These are phyloP conservation scores for Athrips mouffetella DNA, from an alignment of 2,888 invertebrate species.

Conservation along the genomic window DNA sequence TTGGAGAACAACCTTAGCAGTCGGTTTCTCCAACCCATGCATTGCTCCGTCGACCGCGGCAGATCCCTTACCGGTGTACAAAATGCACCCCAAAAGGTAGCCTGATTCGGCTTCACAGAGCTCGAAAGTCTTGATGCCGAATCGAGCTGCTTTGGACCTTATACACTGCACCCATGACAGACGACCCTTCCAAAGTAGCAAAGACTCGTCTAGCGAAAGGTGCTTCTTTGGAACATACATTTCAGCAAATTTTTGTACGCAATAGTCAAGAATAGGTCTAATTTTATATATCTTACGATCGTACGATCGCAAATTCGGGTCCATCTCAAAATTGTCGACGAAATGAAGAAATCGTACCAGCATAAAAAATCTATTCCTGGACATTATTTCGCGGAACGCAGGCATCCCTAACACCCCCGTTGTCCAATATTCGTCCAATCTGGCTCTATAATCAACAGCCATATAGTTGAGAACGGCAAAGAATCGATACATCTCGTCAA, in stretches of 20 bases:
- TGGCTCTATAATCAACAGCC: background rate
- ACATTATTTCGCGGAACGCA: constrained; percentile 9
- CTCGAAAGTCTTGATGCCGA: constrained; percentile 23
- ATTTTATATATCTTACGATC: constrained; percentile 25
- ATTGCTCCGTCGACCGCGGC: constrained; percentile 9
- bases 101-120: constrained; percentile 23
- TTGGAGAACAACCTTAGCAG: constrained; percentile 23
- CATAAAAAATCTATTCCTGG: constrained; percentile 7
- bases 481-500: constrained; percentile 11
- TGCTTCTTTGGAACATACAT: background rate
- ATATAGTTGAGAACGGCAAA: constrained; percentile 14
- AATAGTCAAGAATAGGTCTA: constrained; percentile 21
- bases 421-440: constrained; percentile 14
- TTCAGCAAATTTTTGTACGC: constrained; percentile 21
- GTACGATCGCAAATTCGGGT: constrained; percentile 4
- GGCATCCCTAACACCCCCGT: constrained; percentile 14
- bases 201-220: constrained; percentile 20
- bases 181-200: constrained; percentile 23
- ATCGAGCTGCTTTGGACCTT: constrained; percentile 22
- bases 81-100: constrained; percentile 13
- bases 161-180: constrained; percentile 22
- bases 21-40: constrained; percentile 21
- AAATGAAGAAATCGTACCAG: constrained; percentile 5
- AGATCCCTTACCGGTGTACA: constrained; percentile 17
- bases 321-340: background rate